Evolutionary conservation across 2,113 vertebrate species (phyloP), one percentile per base, ranked within the genome.

Genomic region (Seriola dumerili): DNA sequence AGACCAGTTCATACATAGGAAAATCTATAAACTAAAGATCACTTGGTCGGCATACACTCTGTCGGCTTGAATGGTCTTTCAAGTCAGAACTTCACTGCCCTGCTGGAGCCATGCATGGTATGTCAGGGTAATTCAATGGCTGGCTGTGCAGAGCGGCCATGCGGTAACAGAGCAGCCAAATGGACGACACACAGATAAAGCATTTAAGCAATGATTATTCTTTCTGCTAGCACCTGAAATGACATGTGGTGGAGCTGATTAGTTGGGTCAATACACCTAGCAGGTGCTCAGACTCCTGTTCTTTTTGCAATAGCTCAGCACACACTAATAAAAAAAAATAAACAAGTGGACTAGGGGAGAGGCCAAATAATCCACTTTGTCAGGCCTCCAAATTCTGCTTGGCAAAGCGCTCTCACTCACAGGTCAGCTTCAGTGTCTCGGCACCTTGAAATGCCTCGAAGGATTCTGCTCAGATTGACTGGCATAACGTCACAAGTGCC

Each of bases 1-100:
- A 89, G 85, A 88, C 64, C 81, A 91, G 88, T 91, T 91, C 83
- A 92, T 91, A 90, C 80, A 80, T 81, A 57, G 61, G 21, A 83
- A 92, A 93, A 94, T 95, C 93, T 69, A 92, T 95, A 92, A 92
- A 89, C 79, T 90, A 91, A 93, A 94, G 91, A 94, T 93, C 92
- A 92, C 89, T 84, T 80, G 70, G 87, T 78, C 57, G 17, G 81
- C 84, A 83, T 80, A 84, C 88, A 89, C 85, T 71, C 88, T 83
- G 86, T 92, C 87, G 89, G 84, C 83, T 89, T 76, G 77, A 89
- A 91, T 88, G 86, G 88, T 62, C 36, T 81, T 85, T 86, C 74
- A 81, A 81, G 78, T 83, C 84, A 90, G 76, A 85, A 59, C 54
- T 77, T 88, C 82, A 52, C 67, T 75, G 78, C 85, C 82, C 86